phyloP scores from a whole-genome alignment of 2,888 invertebrate genomes.

The Eupithecia dodoneata region DNA sequence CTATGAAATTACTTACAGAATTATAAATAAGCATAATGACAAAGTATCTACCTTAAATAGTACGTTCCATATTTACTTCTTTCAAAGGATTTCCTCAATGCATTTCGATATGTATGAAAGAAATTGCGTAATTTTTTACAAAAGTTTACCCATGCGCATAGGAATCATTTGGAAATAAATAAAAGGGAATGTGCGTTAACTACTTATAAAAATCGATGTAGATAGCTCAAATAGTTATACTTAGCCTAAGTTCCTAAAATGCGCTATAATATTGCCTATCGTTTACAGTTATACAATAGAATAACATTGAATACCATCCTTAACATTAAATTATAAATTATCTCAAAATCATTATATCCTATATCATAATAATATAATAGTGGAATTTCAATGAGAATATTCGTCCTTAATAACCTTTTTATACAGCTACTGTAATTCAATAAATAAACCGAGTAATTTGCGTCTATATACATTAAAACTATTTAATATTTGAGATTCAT shows the following conservation, averaged over 20 bases:
- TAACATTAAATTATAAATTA: conserved; percentile 52
- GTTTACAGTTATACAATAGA: conserved; percentile 66
- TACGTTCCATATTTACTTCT: conserved; percentile 13
- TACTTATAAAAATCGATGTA: conserved; percentile 44
- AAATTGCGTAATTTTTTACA: conserved; percentile 38
- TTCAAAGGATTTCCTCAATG: conserved; percentile 1
- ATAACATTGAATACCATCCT: conserved; percentile 71
- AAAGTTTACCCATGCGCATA: conserved; percentile 72
- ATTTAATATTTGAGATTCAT: conserved; percentile 72
- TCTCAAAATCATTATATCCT: conserved; percentile 46
- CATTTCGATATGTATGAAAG: conserved; percentile 38
- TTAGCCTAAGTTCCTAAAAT: conserved; percentile 44
- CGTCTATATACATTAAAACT: conserved; percentile 68
- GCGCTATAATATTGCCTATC: conserved; percentile 63
- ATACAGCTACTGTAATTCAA: conserved; percentile 64
- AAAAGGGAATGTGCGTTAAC: conserved; percentile 72
- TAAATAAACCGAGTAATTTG: conserved; percentile 68
- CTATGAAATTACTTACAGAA: conserved; percentile 18
- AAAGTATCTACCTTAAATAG: conserved; percentile 25
- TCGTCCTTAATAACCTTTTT: conserved; percentile 57
- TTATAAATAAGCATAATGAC: conserved; percentile 27
- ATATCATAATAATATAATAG: conserved; percentile 49
- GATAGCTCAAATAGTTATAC: conserved; percentile 30
- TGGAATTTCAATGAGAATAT: conserved; percentile 67
- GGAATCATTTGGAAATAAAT: conserved; percentile 63